These are phyloP conservation scores for Otus sunia DNA, from an alignment of 2,113 vertebrate genomes.

Conservation along the genomic window DNA sequence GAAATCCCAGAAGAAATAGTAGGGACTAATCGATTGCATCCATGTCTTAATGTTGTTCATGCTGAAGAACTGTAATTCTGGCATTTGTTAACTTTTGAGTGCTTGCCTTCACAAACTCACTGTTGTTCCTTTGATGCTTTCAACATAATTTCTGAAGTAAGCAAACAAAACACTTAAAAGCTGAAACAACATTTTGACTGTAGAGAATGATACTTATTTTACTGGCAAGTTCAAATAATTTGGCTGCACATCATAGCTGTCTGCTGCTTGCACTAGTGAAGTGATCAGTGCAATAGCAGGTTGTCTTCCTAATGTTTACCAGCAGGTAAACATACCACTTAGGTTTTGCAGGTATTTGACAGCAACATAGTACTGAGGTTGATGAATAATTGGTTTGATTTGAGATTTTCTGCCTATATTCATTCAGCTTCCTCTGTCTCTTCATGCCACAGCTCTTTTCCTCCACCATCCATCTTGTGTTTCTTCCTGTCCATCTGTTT, in stretches of 20 bases:
- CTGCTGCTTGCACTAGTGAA: neutral
- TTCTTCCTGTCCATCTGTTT: neutral
- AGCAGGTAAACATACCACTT: rapidly evolving
- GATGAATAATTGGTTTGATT: neutral
- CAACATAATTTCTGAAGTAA: neutral
- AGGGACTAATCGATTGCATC: neutral
- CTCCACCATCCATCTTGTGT: neutral
- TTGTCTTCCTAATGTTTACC: neutral
- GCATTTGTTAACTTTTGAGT: neutral
- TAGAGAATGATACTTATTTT: neutral
- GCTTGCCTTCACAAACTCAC: neutral
- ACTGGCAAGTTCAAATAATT: neutral
- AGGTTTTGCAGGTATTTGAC: neutral
- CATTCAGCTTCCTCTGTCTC: neutral
- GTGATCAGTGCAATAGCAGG: neutral
- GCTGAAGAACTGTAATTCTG: neutral
- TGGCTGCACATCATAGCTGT: neutral
- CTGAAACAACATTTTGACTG: neutral
- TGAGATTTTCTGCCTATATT: neutral
- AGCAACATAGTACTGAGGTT: neutral
- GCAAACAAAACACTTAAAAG: neutral
- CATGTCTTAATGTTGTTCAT: neutral
- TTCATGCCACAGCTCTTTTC: neutral
- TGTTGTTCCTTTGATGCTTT: neutral
- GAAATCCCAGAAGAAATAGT: neutral